A percentile compares a stretch with the other conserved stretches of the same genome.
Evolutionary conservation across 2,113 vertebrate species (phyloP).

Genomic region (Crotophaga sulcirostris): DNA sequence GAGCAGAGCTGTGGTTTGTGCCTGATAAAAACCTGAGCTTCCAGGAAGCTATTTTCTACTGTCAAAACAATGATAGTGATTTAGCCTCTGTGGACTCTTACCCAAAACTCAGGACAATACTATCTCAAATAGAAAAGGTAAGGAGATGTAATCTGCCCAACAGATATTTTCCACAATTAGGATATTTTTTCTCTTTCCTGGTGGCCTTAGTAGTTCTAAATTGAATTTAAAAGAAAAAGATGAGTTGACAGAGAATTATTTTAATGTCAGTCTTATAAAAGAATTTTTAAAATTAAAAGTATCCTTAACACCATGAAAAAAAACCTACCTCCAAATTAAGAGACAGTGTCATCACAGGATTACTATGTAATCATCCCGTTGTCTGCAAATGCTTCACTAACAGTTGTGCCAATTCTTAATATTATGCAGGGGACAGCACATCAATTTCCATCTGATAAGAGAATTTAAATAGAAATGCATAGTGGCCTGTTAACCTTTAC

Average conservation of each 20-base stretch:
- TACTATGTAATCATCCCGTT: neutral
- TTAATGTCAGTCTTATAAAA: neutral
- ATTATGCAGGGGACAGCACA: neutral
- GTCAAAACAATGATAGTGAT: slow-evolving; percentile 80
- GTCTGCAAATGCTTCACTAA: neutral
- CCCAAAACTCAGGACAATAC: slow-evolving; percentile 66
- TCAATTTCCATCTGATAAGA: neutral
- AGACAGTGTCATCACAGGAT: neutral
- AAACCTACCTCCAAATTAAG: neutral
- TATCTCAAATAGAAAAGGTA: slow-evolving; percentile 77
- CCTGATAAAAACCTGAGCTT: slow-evolving; percentile 76
- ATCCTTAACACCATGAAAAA: neutral
- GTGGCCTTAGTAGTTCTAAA: neutral
- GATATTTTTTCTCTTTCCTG: neutral
- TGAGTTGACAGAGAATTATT: neutral
- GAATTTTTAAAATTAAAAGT: neutral
- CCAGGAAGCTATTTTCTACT: slow-evolving; percentile 85
- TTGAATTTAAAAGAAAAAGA: neutral
- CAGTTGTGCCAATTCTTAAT: neutral
- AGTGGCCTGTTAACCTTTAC: neutral
- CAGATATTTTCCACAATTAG: neutral
- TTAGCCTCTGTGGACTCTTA: slow-evolving; percentile 78
- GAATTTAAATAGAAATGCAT: neutral
- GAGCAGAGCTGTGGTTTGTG: slow-evolving; percentile 93
- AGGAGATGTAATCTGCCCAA: neutral